Conservation (phyloP, 1,140 invertebrate species). For the Eriocheir sinensis region DNA sequence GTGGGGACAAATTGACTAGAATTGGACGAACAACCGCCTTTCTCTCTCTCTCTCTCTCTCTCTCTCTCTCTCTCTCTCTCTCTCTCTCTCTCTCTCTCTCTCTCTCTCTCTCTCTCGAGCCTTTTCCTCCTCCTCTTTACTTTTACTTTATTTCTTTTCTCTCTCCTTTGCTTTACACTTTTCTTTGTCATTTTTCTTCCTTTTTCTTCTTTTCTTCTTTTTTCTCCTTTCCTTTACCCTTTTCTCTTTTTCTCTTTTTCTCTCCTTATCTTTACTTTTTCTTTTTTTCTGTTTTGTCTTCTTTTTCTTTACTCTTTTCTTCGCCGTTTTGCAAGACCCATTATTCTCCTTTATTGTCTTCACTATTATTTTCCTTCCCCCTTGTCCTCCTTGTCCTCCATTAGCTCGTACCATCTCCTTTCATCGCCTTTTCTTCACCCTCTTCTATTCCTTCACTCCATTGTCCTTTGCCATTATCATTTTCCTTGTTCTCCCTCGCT, state of each 20-base stretch:
- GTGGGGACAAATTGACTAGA: constrained; percentile 49
- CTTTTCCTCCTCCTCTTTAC: no score
- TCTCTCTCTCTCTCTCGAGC: no score
- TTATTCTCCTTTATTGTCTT: not conserved
- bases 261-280: not conserved
- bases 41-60: not conserved
- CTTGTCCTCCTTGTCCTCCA: not conserved
- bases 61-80: not conserved
- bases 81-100: not conserved
- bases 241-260: not conserved
- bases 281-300: not conserved
- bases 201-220: not conserved
- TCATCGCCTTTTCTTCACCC: not conserved
- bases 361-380: not conserved
- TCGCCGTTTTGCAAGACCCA: no score
- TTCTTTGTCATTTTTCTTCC: no score
- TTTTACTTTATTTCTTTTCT: no score
- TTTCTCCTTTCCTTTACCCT: not conserved
- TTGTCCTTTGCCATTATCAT: no score
- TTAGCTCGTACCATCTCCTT: no score
- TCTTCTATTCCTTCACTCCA: not conserved
- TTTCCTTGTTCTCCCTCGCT: no score
- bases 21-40: constrained; percentile 36
- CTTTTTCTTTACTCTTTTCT: not conserved
- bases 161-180: no score